phyloP scores from a whole-genome alignment of 2,113 vertebrate genomes.

The Phaethon lepturus region DNA sequence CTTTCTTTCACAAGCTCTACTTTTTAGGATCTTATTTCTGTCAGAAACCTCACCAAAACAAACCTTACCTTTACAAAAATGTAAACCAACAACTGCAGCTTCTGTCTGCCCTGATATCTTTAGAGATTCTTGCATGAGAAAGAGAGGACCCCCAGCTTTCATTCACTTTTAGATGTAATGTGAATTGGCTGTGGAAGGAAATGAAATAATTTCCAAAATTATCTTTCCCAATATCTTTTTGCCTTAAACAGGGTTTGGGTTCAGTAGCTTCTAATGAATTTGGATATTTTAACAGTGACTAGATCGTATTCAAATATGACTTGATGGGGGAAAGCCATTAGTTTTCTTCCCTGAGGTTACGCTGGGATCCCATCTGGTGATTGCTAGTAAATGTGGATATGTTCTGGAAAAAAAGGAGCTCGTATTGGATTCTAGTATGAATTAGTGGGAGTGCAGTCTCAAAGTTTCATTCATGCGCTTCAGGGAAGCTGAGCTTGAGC shows the following conservation, averaged over 20 bases:
- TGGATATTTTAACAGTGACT: constrained; percentile 49
- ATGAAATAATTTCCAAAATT: constrained; percentile 5
- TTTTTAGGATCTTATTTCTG: neutral
- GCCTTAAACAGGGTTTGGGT: neutral
- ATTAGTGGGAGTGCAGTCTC: constrained; percentile 10
- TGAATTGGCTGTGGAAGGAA: constrained; percentile 32
- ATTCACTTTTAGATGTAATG: neutral
- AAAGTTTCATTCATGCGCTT: constrained; percentile 1
- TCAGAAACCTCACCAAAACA: neutral
- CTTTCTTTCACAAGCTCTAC: neutral
- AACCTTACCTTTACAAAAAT: neutral
- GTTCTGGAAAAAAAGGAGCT: neutral
- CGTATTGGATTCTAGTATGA: constrained; percentile 12
- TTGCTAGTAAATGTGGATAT: constrained; percentile 59
- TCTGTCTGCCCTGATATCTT: neutral
- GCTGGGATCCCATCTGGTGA: constrained; percentile 62
- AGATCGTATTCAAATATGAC: constrained; percentile 65
- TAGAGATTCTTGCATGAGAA: neutral
- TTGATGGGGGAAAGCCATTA: constrained; percentile 68
- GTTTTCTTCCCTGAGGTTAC: constrained; percentile 66
- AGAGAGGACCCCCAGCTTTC: neutral
- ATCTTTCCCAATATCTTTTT: constrained; percentile 39
- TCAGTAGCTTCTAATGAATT: constrained; percentile 57
- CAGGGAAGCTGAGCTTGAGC: neutral
- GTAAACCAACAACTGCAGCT: neutral